Evolutionary conservation across 2,888 invertebrate species (phyloP).

Genomic region (Chrysina gloriosa): DNA sequence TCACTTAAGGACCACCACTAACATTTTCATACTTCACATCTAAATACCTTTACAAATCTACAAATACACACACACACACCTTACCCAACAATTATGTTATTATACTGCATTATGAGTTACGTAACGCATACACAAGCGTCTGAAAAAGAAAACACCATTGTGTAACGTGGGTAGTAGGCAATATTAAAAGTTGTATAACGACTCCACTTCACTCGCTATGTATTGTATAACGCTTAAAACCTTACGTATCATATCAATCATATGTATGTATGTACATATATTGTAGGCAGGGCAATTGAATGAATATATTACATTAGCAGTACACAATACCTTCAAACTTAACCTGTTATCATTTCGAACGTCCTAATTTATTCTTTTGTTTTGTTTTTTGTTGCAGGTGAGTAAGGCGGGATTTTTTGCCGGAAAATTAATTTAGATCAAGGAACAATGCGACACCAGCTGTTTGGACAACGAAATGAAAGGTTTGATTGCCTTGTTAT

Average conservation of each 20-base stretch:
- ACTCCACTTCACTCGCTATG: neutral
- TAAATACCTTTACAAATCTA: too few relatives aligned
- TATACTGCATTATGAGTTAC: neutral
- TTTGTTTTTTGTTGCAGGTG: conserved; percentile 28
- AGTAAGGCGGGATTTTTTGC: conserved; percentile 9
- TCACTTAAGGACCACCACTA: neutral
- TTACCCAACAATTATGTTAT: conserved; percentile 9
- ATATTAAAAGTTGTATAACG: conserved; percentile 24
- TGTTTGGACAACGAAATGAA: conserved; percentile 4
- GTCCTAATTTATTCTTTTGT: conserved; percentile 1
- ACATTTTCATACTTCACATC: neutral
- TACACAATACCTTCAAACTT: neutral
- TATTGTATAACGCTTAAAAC: neutral
- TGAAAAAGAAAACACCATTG: conserved; percentile 1
- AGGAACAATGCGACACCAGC: neutral
- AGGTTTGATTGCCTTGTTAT: conserved; percentile 4
- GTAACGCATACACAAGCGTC: neutral
- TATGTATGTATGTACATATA: too few relatives aligned
- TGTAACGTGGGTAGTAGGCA: neutral
- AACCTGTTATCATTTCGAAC: neutral
- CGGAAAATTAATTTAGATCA: conserved; percentile 8
- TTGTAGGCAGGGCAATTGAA: neutral
- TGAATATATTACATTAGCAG: neutral
- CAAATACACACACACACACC: too few relatives aligned
- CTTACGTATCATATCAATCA: neutral